phyloP scores from a whole-genome alignment of 1,140 invertebrate genomes.

The Wiebesia pumilae region DNA sequence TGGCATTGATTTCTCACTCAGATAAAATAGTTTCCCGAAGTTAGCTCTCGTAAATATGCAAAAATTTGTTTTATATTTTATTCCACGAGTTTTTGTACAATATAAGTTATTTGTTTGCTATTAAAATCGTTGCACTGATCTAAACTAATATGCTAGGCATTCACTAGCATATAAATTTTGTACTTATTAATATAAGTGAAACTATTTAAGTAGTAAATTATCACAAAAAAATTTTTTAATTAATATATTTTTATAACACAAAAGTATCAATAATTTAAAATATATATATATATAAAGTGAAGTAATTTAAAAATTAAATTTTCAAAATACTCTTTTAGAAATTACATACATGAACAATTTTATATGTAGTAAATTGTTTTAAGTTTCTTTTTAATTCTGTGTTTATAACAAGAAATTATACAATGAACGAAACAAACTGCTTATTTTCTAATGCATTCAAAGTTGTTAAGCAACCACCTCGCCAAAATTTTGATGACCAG shows the following conservation, averaged over 20 bases:
- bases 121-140: background rate
- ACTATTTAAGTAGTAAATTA: background rate
- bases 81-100: background rate
- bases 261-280: background rate
- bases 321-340: background rate
- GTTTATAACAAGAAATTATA: slow-evolving; percentile 9
- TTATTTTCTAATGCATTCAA: slow-evolving; percentile 19
- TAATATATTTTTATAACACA: background rate
- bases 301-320: background rate
- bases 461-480: slow-evolving; percentile 76
- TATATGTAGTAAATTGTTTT: background rate
- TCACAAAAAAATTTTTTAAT: slow-evolving; percentile 13
- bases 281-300: background rate
- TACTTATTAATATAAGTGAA: background rate
- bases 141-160: background rate
- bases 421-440: slow-evolving; percentile 8
- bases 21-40: slow-evolving; percentile 2
- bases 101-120: background rate
- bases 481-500: slow-evolving; percentile 91
- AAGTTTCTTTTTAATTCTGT: background rate
- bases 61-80: background rate
- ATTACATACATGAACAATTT: slow-evolving; percentile 5
- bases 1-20: background rate
- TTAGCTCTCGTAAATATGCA: slow-evolving; percentile 4
- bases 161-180: background rate